A percentile compares a stretch with the other conserved stretches of the same genome.
Evolutionary conservation across 2,797 vertebrate species (phyloP).

Genomic region (Onychomys leucogaster): DNA sequence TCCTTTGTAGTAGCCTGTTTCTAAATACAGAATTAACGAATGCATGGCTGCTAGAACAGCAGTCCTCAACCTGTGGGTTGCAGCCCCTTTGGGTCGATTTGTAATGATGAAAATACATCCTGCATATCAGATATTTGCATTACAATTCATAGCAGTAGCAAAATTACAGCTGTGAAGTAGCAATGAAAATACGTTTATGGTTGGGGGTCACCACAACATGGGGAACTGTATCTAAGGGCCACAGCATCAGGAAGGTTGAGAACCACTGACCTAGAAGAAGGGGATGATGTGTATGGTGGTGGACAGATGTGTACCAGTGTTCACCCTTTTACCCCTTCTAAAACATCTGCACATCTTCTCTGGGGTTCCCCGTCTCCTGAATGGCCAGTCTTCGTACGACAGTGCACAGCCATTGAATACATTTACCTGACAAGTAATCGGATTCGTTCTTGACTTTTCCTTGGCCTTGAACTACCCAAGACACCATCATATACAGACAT

Average conservation of each 20-base stretch:
- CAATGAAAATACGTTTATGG: neutral
- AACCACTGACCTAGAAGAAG: neutral
- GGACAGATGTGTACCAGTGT: no score
- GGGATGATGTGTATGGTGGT: neutral
- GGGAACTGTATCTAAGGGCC: neutral
- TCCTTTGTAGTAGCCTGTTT: neutral
- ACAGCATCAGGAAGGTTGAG: neutral
- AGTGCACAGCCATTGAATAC: fast-evolving
- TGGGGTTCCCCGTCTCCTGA: neutral
- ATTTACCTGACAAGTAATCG: neutral
- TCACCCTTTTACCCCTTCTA: neutral
- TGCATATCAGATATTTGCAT: neutral
- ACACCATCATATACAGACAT: neutral
- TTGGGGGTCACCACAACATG: neutral
- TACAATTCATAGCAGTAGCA: neutral
- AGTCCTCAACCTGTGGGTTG: neutral
- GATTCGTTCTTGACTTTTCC: neutral
- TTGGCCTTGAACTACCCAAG: neutral
- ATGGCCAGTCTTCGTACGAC: neutral
- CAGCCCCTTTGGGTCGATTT: neutral
- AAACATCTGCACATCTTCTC: neutral
- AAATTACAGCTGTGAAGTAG: neutral
- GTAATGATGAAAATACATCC: neutral
- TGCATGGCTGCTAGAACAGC: neutral
- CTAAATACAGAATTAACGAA: neutral